These are phyloP conservation scores for Procambarus clarkii DNA, from an alignment of 1,140 invertebrate genomes.

Conservation along the genomic window DNA sequence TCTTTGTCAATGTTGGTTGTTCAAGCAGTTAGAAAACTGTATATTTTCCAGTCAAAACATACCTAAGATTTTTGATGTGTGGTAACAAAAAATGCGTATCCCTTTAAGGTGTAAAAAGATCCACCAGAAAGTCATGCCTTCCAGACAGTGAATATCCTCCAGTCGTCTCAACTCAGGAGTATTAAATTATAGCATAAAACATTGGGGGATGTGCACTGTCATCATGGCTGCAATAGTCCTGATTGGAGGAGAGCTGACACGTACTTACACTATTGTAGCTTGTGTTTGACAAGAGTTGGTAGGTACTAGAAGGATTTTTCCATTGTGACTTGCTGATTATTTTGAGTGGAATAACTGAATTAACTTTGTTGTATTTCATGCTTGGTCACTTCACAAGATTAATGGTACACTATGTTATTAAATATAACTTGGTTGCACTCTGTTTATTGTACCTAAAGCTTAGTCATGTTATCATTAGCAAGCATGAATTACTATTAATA, in stretches of 20 bases:
- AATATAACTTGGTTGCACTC: neutral
- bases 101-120: slow-evolving; percentile 19
- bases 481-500: neutral
- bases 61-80: slow-evolving; percentile 48
- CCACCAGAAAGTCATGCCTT: slow-evolving; percentile 15
- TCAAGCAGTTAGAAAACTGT: slow-evolving; percentile 58
- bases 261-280: neutral
- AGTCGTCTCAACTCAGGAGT: slow-evolving; percentile 59
- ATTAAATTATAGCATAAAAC: slow-evolving; percentile 61
- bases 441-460: neutral
- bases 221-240: slow-evolving; percentile 17
- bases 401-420: neutral
- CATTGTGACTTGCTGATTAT: neutral
- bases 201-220: slow-evolving; percentile 60
- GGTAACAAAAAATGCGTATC: slow-evolving; percentile 40
- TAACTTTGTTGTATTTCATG: slow-evolving; percentile 2
- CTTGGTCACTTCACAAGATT: neutral
- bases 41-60: slow-evolving; percentile 57
- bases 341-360: neutral
- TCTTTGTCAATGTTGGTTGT: slow-evolving; percentile 51
- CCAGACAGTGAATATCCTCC: slow-evolving; percentile 46
- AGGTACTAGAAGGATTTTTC: neutral
- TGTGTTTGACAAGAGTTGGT: neutral
- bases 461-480: neutral
- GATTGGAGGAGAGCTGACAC: slow-evolving; percentile 3